A percentile compares a stretch with the other conserved stretches of the same genome.
phyloP scores from a whole-genome alignment of 2,797 vertebrate species.

The Parotocinclus haroldoi region DNA sequence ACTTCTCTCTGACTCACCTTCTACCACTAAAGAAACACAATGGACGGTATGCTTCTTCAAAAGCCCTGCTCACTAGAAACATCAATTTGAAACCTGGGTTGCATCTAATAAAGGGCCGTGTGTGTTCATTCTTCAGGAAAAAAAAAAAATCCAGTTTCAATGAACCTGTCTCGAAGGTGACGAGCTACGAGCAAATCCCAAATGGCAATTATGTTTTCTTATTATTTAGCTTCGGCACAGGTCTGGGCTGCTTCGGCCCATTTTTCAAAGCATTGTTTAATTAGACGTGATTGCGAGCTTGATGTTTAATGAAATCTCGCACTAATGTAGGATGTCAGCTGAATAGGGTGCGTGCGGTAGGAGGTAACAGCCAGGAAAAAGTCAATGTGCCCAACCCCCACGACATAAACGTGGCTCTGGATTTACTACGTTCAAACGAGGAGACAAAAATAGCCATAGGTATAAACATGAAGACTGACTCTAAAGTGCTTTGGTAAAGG shows the following conservation, averaged over 20 bases:
- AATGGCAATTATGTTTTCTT: slow-evolving; percentile 74
- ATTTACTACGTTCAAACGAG: too few species aligned
- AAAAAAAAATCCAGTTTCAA: too few species aligned
- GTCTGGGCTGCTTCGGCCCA: slow-evolving; percentile 64
- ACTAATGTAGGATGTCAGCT: slow-evolving; percentile 59
- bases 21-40: not conserved
- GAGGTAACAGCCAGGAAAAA: slow-evolving; percentile 26
- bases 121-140: too few species aligned
- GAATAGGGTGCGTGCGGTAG: slow-evolving; percentile 4
- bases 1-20: not conserved
- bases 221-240: slow-evolving; percentile 71
- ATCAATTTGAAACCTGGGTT: too few species aligned
- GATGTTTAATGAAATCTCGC: slow-evolving; percentile 69
- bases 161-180: slow-evolving; percentile 51
- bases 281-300: slow-evolving; percentile 76
- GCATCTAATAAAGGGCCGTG: too few species aligned
- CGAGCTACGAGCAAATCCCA: slow-evolving; percentile 68
- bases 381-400: not conserved
- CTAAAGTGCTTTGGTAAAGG: too few species aligned
- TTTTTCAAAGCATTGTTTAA: slow-evolving; percentile 69
- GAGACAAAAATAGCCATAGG: too few species aligned
- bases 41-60: not conserved
- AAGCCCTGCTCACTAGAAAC: too few species aligned
- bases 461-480: too few species aligned
- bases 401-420: too few species aligned